Conservation (phyloP, 2,797 vertebrate genomes). For the Serranus cabrilla region DNA sequence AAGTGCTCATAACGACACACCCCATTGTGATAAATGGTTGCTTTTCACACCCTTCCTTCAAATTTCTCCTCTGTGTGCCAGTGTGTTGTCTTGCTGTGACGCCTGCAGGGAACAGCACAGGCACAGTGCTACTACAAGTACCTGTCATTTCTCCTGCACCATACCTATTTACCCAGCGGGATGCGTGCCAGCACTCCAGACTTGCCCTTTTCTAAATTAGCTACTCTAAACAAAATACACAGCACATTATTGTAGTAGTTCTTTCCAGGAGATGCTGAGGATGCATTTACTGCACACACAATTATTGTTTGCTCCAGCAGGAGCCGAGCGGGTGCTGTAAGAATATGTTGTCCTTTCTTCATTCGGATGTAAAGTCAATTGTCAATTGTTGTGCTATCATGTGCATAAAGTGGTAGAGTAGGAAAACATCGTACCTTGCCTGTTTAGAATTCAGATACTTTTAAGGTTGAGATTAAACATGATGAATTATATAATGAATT, state of each 20-base stretch:
- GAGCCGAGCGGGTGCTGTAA: conserved; percentile 12
- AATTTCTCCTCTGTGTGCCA: conserved; percentile 28
- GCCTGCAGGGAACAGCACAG: conserved; percentile 32
- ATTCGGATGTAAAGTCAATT: conserved; percentile 14
- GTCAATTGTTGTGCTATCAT: background rate
- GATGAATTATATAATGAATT: too few species aligned
- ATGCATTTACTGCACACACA: conserved; percentile 30
- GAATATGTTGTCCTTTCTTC: conserved; percentile 8
- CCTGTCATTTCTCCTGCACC: conserved; percentile 45
- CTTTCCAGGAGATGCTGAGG: conserved; percentile 50
- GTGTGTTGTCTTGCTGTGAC: conserved; percentile 31
- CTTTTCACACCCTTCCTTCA: conserved; percentile 20
- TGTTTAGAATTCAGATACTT: too few species aligned
- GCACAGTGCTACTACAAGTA: conserved; percentile 22
- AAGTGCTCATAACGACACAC: conserved; percentile 18
- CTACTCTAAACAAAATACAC: conserved; percentile 41
- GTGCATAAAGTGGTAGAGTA: background rate
- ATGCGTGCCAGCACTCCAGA: conserved; percentile 15
- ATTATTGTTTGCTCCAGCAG: conserved; percentile 33
- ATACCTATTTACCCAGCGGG: conserved; percentile 44
- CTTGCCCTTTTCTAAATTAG: conserved; percentile 37
- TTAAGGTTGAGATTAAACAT: too few species aligned
- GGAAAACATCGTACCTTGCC: background rate
- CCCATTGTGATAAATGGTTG: conserved; percentile 15
- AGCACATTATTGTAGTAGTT: conserved; percentile 56